Evolutionary conservation across 2,888 invertebrate genomes (phyloP).

Genomic region (Blera fallax): DNA sequence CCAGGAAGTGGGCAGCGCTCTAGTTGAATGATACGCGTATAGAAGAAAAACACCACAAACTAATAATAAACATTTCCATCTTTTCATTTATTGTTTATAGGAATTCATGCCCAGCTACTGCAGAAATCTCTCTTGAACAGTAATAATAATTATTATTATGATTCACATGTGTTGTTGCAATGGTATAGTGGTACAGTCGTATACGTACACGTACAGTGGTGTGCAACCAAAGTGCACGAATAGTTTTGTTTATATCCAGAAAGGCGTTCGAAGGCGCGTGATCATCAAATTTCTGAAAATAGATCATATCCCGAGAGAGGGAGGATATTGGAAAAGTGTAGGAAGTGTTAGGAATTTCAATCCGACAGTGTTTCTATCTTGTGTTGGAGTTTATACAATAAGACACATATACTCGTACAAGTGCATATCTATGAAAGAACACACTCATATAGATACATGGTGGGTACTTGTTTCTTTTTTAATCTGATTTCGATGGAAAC

Average conservation of each 20-base stretch:
- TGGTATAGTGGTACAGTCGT: constrained; percentile 27
- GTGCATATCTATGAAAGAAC: neutral
- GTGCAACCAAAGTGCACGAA: constrained; percentile 53
- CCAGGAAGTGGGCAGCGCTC: constrained; percentile 62
- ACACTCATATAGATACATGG: neutral
- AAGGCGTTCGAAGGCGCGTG: constrained; percentile 58
- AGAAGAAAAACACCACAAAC: constrained; percentile 49
- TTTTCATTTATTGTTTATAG: constrained; percentile 70
- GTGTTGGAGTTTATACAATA: neutral
- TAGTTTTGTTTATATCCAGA: constrained; percentile 60
- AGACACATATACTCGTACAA: neutral
- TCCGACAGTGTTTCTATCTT: constrained; percentile 45
- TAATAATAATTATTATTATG: constrained; percentile 68
- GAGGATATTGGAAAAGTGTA: constrained; percentile 69
- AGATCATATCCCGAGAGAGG: constrained; percentile 40
- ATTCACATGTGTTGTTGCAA: constrained; percentile 63
- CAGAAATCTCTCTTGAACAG: constrained; percentile 42
- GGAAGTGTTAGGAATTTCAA: constrained; percentile 60
- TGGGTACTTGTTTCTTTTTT: neutral
- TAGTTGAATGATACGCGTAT: constrained; percentile 43
- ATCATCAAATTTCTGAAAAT: constrained; percentile 63
- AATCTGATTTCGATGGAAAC: neutral
- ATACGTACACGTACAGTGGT: constrained; percentile 29
- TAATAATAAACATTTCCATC: constrained; percentile 69
- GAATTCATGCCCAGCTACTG: constrained; percentile 46